phyloP scores from a whole-genome alignment of 2,888 invertebrate species.

The Unio pictorum region DNA sequence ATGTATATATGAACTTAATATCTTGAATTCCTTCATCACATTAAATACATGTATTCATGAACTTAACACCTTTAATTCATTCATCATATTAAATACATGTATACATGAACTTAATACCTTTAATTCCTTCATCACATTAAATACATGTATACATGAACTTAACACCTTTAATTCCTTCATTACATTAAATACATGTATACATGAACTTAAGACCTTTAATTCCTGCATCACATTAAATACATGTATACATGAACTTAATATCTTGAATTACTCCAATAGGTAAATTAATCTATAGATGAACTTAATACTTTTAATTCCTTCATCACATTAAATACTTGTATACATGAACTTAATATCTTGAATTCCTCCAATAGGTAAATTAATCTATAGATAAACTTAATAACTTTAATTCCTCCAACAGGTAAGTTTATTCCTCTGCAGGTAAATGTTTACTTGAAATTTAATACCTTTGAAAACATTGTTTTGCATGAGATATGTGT shows the following conservation, averaged over 20 bases:
- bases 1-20: not conserved
- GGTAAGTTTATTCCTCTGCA: no score
- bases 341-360: not conserved
- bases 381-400: not conserved
- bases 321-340: conserved; percentile 23
- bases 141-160: no score
- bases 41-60: conserved; percentile 11
- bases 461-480: no score
- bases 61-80: conserved; percentile 42
- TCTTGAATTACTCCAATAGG: conserved; percentile 52
- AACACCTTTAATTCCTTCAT: conserved; percentile 45
- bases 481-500: no score
- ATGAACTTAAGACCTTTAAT: conserved; percentile 27
- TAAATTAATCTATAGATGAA: conserved; percentile 12
- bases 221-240: conserved; percentile 48
- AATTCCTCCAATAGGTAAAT: conserved; percentile 56
- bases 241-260: not conserved
- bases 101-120: not conserved
- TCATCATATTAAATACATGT: conserved; percentile 42
- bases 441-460: not conserved
- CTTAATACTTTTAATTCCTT: no score
- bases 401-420: no score
- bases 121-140: no score
- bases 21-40: no score
- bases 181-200: conserved; percentile 34